A percentile compares a stretch with the other conserved stretches of the same genome.
These are phyloP conservation scores for Pedionomus torquatus DNA, from an alignment of 2,113 vertebrate genomes.

Conservation along the genomic window DNA sequence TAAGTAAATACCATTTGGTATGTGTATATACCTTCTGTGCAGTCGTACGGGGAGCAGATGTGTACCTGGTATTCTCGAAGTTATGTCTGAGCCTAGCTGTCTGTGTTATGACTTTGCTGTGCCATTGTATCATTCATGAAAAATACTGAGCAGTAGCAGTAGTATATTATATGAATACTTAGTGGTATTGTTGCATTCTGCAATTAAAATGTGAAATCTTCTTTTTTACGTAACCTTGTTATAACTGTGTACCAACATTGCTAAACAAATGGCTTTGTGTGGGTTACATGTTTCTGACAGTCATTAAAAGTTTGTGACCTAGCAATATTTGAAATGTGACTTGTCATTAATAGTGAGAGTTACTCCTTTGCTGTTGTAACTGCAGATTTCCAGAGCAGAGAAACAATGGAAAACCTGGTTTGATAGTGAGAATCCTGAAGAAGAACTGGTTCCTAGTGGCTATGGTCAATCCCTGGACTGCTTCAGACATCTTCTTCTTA, in stretches of 20 bases:
- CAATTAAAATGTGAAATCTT: not conserved
- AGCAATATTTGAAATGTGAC: not conserved
- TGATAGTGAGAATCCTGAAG: conserved; percentile 94
- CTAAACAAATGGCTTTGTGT: not conserved
- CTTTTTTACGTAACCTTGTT: not conserved
- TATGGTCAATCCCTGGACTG: conserved; percentile 89
- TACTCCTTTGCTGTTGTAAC: not conserved
- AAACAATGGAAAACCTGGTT: conserved; percentile 96
- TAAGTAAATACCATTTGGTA: not conserved
- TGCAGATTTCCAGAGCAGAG: conserved; percentile 88
- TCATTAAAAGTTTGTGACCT: not conserved
- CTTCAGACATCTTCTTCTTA: conserved; percentile 90
- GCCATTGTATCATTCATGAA: not conserved
- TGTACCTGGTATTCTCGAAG: not conserved
- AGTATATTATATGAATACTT: not conserved
- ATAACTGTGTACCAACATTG: not conserved
- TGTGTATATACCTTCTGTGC: not conserved
- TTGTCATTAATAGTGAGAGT: not conserved
- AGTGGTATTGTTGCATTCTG: not conserved
- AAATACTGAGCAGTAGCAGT: not conserved
- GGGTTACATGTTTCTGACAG: not conserved
- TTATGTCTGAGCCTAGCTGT: not conserved
- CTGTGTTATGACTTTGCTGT: not conserved
- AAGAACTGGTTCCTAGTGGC: conserved; percentile 86
- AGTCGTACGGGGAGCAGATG: not conserved